These are phyloP conservation scores for Octopus bimaculoides DNA, from an alignment of 1,140 invertebrate genomes.

Conservation along the genomic window DNA sequence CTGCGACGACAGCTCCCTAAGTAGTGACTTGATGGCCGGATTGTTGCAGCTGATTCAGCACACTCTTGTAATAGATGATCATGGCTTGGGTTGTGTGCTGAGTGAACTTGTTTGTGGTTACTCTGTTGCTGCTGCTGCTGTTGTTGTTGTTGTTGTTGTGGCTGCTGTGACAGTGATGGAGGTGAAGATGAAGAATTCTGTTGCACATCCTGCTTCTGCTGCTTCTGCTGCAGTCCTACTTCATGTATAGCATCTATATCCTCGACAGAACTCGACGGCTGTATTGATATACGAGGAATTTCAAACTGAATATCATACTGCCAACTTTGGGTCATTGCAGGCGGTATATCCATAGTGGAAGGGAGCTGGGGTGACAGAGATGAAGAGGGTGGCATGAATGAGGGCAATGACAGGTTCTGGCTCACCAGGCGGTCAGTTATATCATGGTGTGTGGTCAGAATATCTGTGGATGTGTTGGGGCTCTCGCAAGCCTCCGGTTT, in stretches of 20 bases:
- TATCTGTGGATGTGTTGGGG: no score
- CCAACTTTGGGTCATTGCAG: conserved; percentile 22
- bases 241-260: neutral
- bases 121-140: neutral
- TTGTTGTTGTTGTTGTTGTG: neutral
- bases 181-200: neutral
- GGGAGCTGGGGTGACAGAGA: neutral
- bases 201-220: neutral
- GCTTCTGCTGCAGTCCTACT: neutral
- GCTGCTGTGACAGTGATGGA: neutral
- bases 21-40: neutral
- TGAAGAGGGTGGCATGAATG: neutral
- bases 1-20: neutral
- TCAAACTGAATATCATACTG: conserved; percentile 38
- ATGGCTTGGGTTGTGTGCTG: neutral
- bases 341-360: neutral
- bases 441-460: no score
- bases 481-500: no score
- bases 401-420: no score
- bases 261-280: conserved; percentile 6
- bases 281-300: conserved; percentile 29
- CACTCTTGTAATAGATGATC: neutral
- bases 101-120: neutral
- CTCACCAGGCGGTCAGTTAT: no score
- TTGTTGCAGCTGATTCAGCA: neutral